A percentile compares a stretch with the other conserved stretches of the same genome.
These are phyloP conservation scores for Eilema sororculum DNA, from an alignment of 2,888 invertebrate species.

Conservation along the genomic window DNA sequence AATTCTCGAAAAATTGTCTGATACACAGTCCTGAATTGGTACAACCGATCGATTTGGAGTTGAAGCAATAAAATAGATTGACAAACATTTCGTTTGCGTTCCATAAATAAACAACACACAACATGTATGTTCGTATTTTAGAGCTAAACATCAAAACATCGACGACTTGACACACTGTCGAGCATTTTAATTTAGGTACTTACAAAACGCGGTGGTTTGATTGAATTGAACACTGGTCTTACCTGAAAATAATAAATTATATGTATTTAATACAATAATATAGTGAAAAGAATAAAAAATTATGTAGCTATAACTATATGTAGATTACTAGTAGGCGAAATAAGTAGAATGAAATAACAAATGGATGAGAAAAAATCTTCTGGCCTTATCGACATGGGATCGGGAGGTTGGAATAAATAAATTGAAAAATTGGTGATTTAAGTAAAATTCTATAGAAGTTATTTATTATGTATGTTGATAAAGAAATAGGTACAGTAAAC, in stretches of 20 bases:
- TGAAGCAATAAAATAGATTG: slow-evolving; percentile 16
- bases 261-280: background rate
- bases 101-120: slow-evolving; percentile 16
- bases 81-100: slow-evolving; percentile 12
- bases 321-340: no score
- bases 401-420: no score
- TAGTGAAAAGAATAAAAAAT: background rate
- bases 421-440: no score
- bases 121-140: slow-evolving; percentile 16
- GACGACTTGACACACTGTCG: slow-evolving; percentile 11
- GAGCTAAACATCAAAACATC: slow-evolving; percentile 11
- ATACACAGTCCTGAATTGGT: background rate
- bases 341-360: no score
- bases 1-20: background rate
- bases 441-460: no score
- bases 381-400: no score
- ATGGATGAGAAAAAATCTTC: no score
- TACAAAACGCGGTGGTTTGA: background rate
- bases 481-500: no score
- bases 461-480: no score
- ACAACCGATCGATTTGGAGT: slow-evolving; percentile 12
- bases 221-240: slow-evolving; percentile 14
- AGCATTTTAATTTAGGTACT: slow-evolving; percentile 4
- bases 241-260: slow-evolving; percentile 33
- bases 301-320: background rate